Base-by-base conservation (phyloP, 1,140 invertebrate species). In the Pseudomyrmex sp. region DNA sequence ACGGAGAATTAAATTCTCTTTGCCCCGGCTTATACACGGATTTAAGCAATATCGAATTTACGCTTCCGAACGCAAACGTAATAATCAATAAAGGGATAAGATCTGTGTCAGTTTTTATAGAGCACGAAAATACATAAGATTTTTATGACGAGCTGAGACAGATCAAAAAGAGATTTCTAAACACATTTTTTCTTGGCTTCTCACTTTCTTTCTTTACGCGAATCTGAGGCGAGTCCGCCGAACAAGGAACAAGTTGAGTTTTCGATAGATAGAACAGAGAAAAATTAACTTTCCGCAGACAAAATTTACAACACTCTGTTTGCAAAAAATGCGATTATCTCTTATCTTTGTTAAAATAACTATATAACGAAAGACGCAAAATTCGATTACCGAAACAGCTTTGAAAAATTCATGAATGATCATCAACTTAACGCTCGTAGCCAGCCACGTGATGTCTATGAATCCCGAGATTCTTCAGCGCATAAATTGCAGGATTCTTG, bases 1-100 rank as follows among this genome's bases (percentile, higher is more conserved):
- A 56, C n/a, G 8, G 62, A 58, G 73, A 76, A 83, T 83, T 77
- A 83, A 83, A 83, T 83, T 83, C 35, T 26, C 73, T 77, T 59
- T 44, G 63, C 46, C 46, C 61, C 23, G 52, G 26, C 73, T 66
- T 68, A 59, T 15, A 61, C 62, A 8, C 5, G 70, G 48, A 76
- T 77, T 76, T 68, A 23, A 75, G 59, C 26, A 10, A 76, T 61
- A 68, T 75, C 62, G 63, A 83, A 77, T 75, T 82, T 82, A 82
- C 48, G 76, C 66, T 48, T 80, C 70, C 54, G 8, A 13, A n/a
- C 46, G 23, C 12, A 35, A 20, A 70, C 54, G 52, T 23, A 18
- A 72, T 80, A 80, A 72, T 46, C 12, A 15, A 5, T 20, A 44
- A 26, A 26, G 70, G 44, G n/a, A 52, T 13, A 0, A 52, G 50